These are phyloP conservation scores for Hypotaenidia okinawae DNA, from an alignment of 2,797 vertebrate genomes.

Conservation along the genomic window DNA sequence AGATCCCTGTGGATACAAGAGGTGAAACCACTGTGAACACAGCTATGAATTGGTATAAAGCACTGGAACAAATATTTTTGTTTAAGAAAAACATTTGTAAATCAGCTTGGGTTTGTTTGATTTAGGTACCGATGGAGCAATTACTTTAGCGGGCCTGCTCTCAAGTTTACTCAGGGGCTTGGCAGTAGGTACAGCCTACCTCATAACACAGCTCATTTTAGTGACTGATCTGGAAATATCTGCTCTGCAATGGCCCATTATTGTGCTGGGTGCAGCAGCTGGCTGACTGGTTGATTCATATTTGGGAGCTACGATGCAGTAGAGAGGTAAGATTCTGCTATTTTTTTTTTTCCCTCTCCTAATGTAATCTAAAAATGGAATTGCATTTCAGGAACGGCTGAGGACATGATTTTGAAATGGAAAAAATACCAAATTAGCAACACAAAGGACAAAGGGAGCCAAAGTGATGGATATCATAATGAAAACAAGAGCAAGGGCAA, in stretches of 20 bases:
- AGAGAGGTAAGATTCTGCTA: slow-evolving; percentile 82
- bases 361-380: neutral
- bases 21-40: neutral
- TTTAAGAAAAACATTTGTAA: neutral
- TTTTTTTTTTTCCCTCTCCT: neutral
- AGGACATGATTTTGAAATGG: neutral
- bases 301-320: slow-evolving; percentile 95
- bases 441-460: neutral
- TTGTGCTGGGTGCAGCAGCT: slow-evolving; percentile 88
- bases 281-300: slow-evolving; percentile 92
- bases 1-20: neutral
- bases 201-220: slow-evolving; percentile 84
- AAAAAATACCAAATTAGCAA: neutral
- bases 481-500: neutral
- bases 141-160: slow-evolving; percentile 87
- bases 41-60: neutral
- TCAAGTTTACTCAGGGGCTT: slow-evolving; percentile 90
- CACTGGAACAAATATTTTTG: neutral
- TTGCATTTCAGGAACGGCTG: neutral
- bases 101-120: neutral
- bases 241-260: slow-evolving; percentile 92
- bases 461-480: neutral
- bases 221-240: slow-evolving; percentile 86
- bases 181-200: slow-evolving; percentile 87
- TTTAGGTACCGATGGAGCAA: slow-evolving; percentile 93